Conservation (phyloP, 1,140 invertebrate species). For the Varroa destructor region DNA sequence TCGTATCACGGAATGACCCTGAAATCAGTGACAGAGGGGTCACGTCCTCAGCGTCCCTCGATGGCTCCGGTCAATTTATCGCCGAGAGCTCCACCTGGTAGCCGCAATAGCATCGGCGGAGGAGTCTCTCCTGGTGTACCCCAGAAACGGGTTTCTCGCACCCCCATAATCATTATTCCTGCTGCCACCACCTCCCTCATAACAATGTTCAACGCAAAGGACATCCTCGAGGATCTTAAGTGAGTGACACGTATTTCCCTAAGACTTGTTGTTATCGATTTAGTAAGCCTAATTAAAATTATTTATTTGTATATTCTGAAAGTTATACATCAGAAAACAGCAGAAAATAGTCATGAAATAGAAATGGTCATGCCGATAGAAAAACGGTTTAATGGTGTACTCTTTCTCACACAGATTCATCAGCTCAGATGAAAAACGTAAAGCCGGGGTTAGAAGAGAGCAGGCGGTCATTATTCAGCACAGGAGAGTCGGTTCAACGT, state of each 20-base stretch:
- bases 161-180: slow-evolving; percentile 97
- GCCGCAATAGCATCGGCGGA: slow-evolving; percentile 31
- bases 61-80: slow-evolving; percentile 34
- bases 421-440: slow-evolving; percentile 75
- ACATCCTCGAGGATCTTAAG: slow-evolving; percentile 85
- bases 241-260: slow-evolving; percentile 40
- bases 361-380: too few relatives aligned
- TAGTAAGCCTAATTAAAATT: too few relatives aligned
- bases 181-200: slow-evolving; percentile 86
- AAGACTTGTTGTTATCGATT: too few relatives aligned
- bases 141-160: slow-evolving; percentile 58
- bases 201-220: slow-evolving; percentile 94
- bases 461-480: slow-evolving; percentile 88
- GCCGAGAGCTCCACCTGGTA: slow-evolving; percentile 34
- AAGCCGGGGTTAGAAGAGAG: slow-evolving; percentile 64
- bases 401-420: slow-evolving; percentile 51
- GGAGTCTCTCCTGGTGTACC: slow-evolving; percentile 32
- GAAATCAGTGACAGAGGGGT: slow-evolving; percentile 88
- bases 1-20: slow-evolving; percentile 94
- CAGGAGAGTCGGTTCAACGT: slow-evolving; percentile 51
- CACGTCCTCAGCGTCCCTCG: slow-evolving; percentile 48
- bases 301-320: too few relatives aligned
- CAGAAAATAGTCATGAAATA: too few relatives aligned
- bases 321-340: too few relatives aligned
- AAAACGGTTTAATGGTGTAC: too few relatives aligned